These are phyloP conservation scores for Syngnathus typhle DNA, from an alignment of 2,113 vertebrate species.

Conservation along the genomic window DNA sequence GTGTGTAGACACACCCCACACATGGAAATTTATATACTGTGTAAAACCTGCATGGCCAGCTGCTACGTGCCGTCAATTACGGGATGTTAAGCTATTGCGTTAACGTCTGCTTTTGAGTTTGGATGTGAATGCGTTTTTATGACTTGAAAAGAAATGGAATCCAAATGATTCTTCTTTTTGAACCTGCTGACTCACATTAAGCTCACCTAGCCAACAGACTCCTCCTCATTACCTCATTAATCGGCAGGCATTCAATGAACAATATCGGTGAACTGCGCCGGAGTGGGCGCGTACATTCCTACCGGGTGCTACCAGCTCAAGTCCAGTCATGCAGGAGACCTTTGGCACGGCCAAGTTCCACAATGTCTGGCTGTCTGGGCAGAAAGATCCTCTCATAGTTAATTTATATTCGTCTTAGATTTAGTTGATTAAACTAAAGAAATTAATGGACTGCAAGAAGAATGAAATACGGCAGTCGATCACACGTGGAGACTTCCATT, in stretches of 20 bases:
- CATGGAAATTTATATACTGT: constrained; percentile 1
- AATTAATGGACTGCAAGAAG: too few relatives aligned
- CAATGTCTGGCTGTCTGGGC: constrained; percentile 39
- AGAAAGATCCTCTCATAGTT: constrained; percentile 8
- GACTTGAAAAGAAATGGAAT: neutral
- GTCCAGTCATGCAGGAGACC: constrained; percentile 58
- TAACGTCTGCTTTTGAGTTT: constrained; percentile 8
- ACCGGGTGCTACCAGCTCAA: constrained; percentile 43
- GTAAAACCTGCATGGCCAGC: neutral
- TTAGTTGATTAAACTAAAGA: too few relatives aligned
- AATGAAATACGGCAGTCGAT: too few relatives aligned
- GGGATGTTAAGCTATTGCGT: constrained; percentile 7
- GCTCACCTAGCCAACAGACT: constrained; percentile 11
- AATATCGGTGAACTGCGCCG: constrained; percentile 32
- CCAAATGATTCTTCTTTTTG: neutral
- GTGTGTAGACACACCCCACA: neutral
- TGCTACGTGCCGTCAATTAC: constrained; percentile 20
- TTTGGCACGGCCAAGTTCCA: constrained; percentile 49
- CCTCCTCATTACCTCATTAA: constrained; percentile 27
- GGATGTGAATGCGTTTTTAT: constrained; percentile 4
- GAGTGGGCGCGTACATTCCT: constrained; percentile 55
- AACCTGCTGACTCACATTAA: constrained; percentile 16
- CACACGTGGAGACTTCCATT: neutral
- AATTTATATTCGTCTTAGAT: too few relatives aligned
- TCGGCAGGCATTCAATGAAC: constrained; percentile 24